These are phyloP conservation scores for Dipodomys merriami DNA, from an alignment of 2,113 vertebrate genomes.

Conservation along the genomic window DNA sequence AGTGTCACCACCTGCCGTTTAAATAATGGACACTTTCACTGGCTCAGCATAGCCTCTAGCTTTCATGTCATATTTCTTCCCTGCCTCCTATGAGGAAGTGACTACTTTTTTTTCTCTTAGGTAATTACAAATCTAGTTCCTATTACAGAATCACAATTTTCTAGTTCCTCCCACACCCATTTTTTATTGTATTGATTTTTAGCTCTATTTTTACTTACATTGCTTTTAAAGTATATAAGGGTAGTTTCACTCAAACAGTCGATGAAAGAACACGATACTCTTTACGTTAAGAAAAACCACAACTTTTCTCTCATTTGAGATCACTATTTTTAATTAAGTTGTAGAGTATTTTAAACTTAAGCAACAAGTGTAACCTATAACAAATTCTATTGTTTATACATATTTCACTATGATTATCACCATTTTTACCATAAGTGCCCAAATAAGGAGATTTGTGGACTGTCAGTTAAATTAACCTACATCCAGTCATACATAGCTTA, in stretches of 20 bases:
- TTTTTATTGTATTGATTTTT: constrained; percentile 75
- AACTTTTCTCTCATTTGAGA: constrained; percentile 3
- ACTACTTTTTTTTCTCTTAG: constrained; percentile 40
- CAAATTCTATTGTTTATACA: constrained; percentile 39
- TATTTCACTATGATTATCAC: neutral
- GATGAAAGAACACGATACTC: neutral
- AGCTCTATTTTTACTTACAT: constrained; percentile 69
- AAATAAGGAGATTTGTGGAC: constrained; percentile 28
- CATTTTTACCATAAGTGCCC: constrained; percentile 8
- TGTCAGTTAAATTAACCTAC: constrained; percentile 23
- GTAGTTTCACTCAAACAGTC: constrained; percentile 63
- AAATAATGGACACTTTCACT: constrained; percentile 79
- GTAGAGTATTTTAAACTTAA: constrained; percentile 41
- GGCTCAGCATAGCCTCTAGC: constrained; percentile 69
- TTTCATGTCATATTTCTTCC: constrained; percentile 73
- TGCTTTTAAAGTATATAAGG: constrained; percentile 58
- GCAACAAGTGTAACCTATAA: neutral
- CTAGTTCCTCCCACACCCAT: constrained; percentile 11
- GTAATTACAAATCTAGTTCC: constrained; percentile 78
- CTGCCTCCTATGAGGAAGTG: constrained; percentile 73
- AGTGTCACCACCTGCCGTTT: constrained; percentile 74
- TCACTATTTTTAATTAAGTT: constrained; percentile 54
- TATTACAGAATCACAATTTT: constrained; percentile 70
- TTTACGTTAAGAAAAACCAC: constrained; percentile 17
- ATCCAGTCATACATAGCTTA: neutral